A percentile compares a stretch with the other conserved stretches of the same genome.
These are phyloP conservation scores for Yponomeuta evonymella DNA, from an alignment of 2,888 invertebrate species.

Conservation along the genomic window DNA sequence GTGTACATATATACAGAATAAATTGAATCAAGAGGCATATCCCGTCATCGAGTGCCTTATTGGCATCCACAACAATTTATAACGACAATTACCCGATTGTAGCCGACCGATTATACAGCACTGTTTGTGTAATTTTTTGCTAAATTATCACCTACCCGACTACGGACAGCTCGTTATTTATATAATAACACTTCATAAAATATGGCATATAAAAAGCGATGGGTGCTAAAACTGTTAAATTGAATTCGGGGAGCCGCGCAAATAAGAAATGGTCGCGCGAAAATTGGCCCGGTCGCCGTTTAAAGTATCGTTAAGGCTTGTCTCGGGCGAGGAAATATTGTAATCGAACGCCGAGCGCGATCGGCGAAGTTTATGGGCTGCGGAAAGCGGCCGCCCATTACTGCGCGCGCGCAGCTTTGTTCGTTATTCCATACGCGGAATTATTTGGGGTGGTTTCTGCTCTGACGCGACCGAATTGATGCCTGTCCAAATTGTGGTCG, in stretches of 20 bases:
- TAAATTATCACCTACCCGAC: constrained; percentile 51
- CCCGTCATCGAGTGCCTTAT: constrained; percentile 21
- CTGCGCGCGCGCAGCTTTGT: constrained; percentile 34
- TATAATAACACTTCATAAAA: constrained; percentile 58
- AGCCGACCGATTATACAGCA: constrained; percentile 42
- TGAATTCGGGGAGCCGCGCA: constrained; percentile 67
- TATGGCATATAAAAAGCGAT: constrained; percentile 58
- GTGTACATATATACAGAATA: not conserved
- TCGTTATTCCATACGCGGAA: constrained; percentile 46
- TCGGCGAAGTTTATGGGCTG: constrained; percentile 58
- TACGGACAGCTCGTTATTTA: constrained; percentile 56
- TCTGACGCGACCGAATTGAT: constrained; percentile 19
- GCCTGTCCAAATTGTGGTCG: constrained; percentile 14
- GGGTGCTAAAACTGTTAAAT: constrained; percentile 56
- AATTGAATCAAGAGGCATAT: not conserved
- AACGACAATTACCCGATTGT: constrained; percentile 50
- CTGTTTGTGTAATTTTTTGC: constrained; percentile 51
- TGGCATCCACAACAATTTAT: constrained; percentile 36
- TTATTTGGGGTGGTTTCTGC: constrained; percentile 33
- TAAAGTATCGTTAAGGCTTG: constrained; percentile 71
- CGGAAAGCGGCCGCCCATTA: constrained; percentile 47
- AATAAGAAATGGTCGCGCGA: constrained; percentile 69
- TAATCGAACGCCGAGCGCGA: constrained; percentile 43
- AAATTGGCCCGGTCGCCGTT: constrained; percentile 64
- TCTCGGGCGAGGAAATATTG: constrained; percentile 58